Evolutionary conservation across 2,113 vertebrate genomes (phyloP).

Genomic region (Trachemys scripta): DNA sequence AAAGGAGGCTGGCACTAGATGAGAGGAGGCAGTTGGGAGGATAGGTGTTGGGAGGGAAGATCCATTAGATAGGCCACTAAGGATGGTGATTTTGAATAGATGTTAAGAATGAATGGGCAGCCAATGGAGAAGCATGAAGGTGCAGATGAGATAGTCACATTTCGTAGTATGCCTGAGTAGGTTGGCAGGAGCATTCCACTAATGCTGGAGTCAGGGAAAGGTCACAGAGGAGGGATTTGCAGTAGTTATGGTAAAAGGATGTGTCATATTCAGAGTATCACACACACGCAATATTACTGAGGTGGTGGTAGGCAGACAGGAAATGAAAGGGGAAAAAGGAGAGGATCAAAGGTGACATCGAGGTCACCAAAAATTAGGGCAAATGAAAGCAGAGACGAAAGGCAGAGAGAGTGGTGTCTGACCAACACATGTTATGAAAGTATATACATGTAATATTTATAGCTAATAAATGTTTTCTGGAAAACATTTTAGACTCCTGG

Average conservation of each 20-base stretch:
- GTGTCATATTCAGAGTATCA: neutral
- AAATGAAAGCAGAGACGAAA: neutral
- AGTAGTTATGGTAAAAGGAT: neutral
- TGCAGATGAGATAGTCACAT: neutral
- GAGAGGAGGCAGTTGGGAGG: neutral
- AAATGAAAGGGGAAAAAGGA: neutral
- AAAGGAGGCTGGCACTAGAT: neutral
- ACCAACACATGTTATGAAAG: neutral
- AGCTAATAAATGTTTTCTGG: neutral
- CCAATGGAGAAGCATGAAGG: neutral
- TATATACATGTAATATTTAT: neutral
- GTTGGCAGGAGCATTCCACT: neutral
- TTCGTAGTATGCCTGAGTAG: neutral
- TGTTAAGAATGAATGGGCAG: neutral
- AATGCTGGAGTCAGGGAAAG: neutral
- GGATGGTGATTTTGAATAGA: constrained; percentile 9
- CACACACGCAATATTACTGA: neutral
- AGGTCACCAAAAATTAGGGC: neutral
- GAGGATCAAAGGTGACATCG: neutral
- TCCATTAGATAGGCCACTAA: neutral
- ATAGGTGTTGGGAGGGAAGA: neutral
- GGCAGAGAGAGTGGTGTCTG: neutral
- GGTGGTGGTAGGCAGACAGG: neutral
- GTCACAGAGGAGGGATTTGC: neutral
- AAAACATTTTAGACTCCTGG: neutral